phyloP scores from a whole-genome alignment of 35 echinoderm and acorn worm genomes.

The Ophioderma brevispina region DNA sequence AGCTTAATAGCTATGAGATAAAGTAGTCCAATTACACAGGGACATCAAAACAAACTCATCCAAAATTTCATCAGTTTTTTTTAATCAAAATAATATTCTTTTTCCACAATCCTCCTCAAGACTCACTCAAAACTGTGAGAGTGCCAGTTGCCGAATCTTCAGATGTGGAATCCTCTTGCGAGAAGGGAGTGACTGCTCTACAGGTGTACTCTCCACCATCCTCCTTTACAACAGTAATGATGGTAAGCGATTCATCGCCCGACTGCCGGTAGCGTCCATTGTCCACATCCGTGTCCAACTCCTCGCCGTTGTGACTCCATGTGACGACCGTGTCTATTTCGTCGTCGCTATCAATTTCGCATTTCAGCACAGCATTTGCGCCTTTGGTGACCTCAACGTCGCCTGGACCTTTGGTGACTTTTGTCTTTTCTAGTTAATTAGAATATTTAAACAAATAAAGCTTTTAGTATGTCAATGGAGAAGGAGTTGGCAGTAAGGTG shows the following conservation, averaged over 20 bases:
- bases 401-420: conserved; percentile 1
- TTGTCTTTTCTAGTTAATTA: conserved; percentile 15
- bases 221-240: not conserved
- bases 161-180: not conserved
- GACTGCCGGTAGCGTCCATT: not conserved
- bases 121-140: conserved; percentile 28
- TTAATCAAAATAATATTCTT: no score
- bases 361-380: not conserved
- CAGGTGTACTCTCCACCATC: conserved; percentile 38
- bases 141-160: not conserved
- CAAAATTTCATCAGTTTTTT: no score
- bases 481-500: no score
- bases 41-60: no score
- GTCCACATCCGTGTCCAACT: not conserved
- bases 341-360: not conserved
- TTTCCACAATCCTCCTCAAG: no score
- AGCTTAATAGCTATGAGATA: no score
- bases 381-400: not conserved
- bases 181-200: not conserved
- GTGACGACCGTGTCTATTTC: not conserved
- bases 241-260: not conserved
- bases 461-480: no score
- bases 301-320: not conserved
- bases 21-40: no score
- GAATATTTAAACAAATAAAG: no score